Evolutionary conservation across 2,113 vertebrate genomes (phyloP).

Genomic region (Poeciliopsis retropinna): DNA sequence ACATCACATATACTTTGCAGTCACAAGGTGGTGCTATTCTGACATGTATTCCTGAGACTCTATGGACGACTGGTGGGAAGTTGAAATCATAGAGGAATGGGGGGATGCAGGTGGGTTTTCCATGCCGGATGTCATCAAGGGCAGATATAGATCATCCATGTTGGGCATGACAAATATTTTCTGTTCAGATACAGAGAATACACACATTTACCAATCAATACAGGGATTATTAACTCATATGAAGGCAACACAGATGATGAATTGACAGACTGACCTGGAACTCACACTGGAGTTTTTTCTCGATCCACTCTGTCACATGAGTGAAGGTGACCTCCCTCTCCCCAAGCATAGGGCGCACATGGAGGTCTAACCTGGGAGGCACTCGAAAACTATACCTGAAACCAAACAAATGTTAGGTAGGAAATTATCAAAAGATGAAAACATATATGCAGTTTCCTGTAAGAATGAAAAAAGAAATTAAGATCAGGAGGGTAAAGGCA

Average conservation of each 20-base stretch:
- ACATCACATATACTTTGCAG: not conserved
- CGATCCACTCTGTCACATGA: conserved; percentile 87
- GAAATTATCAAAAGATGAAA: not conserved
- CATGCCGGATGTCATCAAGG: conserved; percentile 84
- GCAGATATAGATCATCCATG: conserved; percentile 87
- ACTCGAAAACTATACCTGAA: conserved; percentile 87
- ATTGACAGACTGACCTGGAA: conserved; percentile 82
- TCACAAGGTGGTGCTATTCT: conserved; percentile 40
- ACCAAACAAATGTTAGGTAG: not conserved
- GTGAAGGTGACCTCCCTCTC: conserved; percentile 87
- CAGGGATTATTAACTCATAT: not conserved
- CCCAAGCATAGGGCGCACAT: conserved; percentile 84
- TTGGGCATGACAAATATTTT: conserved; percentile 91
- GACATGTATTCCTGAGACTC: conserved; percentile 69
- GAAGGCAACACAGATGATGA: too few species aligned
- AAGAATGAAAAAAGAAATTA: not conserved
- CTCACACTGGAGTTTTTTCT: conserved; percentile 86
- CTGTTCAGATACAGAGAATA: conserved; percentile 58
- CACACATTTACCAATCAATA: not conserved
- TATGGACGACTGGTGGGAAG: conserved; percentile 68
- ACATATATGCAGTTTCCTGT: not conserved
- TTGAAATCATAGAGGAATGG: conserved; percentile 71
- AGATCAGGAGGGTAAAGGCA: not conserved
- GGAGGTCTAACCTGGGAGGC: conserved; percentile 85
- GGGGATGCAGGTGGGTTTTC: conserved; percentile 71